phyloP scores from a whole-genome alignment of 2,888 invertebrate species.

The Dasypolia templi region DNA sequence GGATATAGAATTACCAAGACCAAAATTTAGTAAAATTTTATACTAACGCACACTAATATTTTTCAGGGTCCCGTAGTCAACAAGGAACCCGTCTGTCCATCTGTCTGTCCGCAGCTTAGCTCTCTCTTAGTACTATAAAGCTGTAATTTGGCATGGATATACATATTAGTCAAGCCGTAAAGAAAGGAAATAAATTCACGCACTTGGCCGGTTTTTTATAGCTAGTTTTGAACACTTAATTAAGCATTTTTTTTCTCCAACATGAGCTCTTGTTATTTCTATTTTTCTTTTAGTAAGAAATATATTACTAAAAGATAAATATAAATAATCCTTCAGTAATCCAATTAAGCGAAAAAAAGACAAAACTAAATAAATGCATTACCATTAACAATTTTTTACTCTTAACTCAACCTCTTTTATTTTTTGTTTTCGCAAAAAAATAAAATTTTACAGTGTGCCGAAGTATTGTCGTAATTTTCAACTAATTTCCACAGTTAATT shows the following conservation, averaged over 20 bases:
- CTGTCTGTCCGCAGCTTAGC: no score
- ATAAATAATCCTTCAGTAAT: conserved; percentile 8
- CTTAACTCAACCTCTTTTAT: conserved; percentile 22
- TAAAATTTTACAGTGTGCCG: conserved; percentile 57
- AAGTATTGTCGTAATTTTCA: conserved; percentile 68
- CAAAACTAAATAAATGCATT: conserved; percentile 35
- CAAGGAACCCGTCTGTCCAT: no score
- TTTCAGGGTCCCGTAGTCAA: no score
- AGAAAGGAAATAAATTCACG: no score
- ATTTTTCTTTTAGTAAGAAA: no score
- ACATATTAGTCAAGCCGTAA: no score
- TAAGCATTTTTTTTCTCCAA: not conserved
- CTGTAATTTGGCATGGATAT: no score
- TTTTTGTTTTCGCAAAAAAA: conserved; percentile 45
- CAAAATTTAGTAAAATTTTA: not conserved
- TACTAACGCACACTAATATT: no score
- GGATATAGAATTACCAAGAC: conserved; percentile 33
- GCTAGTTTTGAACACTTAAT: no score
- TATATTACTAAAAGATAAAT: conserved; percentile 6
- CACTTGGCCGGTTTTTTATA: no score
- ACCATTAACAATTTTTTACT: conserved; percentile 52
- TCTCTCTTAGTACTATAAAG: no score
- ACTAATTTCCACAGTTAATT: conserved; percentile 71
- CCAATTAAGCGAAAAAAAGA: conserved; percentile 26
- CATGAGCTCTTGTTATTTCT: not conserved